Conservation (phyloP, 2,888 invertebrate genomes). For the Branchellion lobata region DNA sequence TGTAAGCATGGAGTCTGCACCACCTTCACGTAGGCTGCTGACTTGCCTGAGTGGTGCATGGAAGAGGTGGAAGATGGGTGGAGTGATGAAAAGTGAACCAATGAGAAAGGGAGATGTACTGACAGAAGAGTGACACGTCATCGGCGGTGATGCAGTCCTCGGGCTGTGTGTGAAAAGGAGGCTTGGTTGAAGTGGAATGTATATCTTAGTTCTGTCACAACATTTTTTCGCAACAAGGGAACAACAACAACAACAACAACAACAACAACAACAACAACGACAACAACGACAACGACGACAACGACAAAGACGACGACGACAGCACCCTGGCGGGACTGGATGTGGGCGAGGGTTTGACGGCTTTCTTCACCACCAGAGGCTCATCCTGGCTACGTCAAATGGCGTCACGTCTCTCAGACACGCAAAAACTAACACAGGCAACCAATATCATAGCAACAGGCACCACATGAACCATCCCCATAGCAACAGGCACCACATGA, state of each 20-base stretch:
- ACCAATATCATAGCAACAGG: slow-evolving; percentile 60
- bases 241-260: neutral
- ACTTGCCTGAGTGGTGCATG: neutral
- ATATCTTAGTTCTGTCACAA: too few species aligned
- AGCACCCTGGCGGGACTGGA: slow-evolving; percentile 51
- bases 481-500: too few species aligned
- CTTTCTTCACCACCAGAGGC: slow-evolving; percentile 63
- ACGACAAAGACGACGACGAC: neutral
- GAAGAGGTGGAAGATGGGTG: neutral
- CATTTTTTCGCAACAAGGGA: too few species aligned
- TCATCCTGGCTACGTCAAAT: slow-evolving; percentile 54
- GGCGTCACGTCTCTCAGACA: too few species aligned
- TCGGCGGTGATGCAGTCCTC: slow-evolving; percentile 65
- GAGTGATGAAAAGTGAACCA: neutral
- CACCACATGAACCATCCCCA: too few species aligned
- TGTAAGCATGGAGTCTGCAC: neutral
- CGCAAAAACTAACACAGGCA: too few species aligned
- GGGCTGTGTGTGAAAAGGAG: slow-evolving; percentile 48
- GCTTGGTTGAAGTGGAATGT: too few species aligned
- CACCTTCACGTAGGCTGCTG: neutral
- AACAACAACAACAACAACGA: neutral
- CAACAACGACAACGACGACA: neutral
- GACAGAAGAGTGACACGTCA: slow-evolving; percentile 81
- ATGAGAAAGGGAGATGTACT: slow-evolving; percentile 51
- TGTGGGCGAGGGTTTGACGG: slow-evolving; percentile 48